Evolutionary conservation across 2,113 vertebrate genomes (phyloP).

Genomic region (Python bivittatus): DNA sequence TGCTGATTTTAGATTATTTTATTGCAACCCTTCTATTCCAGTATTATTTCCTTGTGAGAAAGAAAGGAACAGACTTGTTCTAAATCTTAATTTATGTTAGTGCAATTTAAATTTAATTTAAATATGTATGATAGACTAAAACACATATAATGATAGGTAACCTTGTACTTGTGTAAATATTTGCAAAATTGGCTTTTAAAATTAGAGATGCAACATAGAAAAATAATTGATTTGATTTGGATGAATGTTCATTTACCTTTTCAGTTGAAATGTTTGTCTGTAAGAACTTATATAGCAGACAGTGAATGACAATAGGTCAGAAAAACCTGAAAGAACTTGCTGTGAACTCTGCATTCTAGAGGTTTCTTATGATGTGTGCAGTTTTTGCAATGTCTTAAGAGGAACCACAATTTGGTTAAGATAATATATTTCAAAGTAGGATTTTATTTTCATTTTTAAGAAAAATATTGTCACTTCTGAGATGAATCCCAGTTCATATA

Average conservation of each 20-base stretch:
- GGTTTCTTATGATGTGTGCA: slow-evolving; percentile 85
- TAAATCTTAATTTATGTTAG: slow-evolving; percentile 20
- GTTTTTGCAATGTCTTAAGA: slow-evolving; percentile 69
- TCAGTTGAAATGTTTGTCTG: slow-evolving; percentile 57
- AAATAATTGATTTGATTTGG: slow-evolving; percentile 36
- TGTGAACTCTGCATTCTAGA: slow-evolving; percentile 76
- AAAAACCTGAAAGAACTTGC: slow-evolving; percentile 75
- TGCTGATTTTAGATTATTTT: not conserved
- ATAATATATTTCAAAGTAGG: slow-evolving; percentile 39
- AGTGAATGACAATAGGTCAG: slow-evolving; percentile 76
- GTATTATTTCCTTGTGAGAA: not conserved
- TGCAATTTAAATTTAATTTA: not conserved
- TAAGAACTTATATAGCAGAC: slow-evolving; percentile 70
- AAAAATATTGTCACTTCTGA: slow-evolving; percentile 62
- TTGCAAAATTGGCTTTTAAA: slow-evolving; percentile 46
- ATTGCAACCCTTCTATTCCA: not conserved
- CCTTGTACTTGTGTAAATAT: slow-evolving; percentile 31
- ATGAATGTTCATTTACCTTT: slow-evolving; percentile 48
- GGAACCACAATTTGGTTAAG: slow-evolving; percentile 66
- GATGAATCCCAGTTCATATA: too few species aligned
- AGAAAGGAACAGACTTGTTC: not conserved
- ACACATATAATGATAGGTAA: not conserved
- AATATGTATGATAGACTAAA: not conserved
- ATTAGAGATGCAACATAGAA: slow-evolving; percentile 36
- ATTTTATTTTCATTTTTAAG: slow-evolving; percentile 44